Base-by-base conservation (phyloP, 1,140 invertebrate species). In the Caerostris extrusa region DNA sequence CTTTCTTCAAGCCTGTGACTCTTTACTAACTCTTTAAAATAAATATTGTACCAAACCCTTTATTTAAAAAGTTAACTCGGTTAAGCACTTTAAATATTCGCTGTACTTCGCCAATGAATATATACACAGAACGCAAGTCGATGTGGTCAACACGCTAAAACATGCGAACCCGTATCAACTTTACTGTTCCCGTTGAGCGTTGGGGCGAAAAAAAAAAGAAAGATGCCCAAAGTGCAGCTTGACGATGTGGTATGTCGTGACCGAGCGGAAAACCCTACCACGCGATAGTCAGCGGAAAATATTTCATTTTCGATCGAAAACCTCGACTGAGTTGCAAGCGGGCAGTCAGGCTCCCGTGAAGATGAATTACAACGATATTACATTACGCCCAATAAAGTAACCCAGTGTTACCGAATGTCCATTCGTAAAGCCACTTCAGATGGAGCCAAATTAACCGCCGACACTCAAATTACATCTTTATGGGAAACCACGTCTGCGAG, bases 391-490 rank as follows among this genome's bases (percentile, higher is more conserved):
- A 69, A 69, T 69, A 69, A 69, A n/a, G 67, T 6, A 3, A 69
- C 6, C 67, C 19, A 2, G 17, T 19, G 19, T n/a, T 7, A 82
- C 53, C 50, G 6, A 56, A 82, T 10, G 17, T 7, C n/a, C 77
- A 82, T 82, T 82, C 55, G 77, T 82, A 82, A 82, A 53, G 50
- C 12, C 17, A n/a, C 77, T 17, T 50, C 77, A 82, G 53, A 82
- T 56, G 53, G 53, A 56, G 34, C 77, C 55, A 55, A 82, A 82
- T 82, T 82, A 82, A 82, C 50, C 77, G 53, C 77, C 2, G 53
- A 82, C 77, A 53, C 34, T 56, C 77, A 6, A 56, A 82, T 56
- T 55, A 56, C 53, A 82, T 82, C 77, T 82, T 82, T 82, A 82
- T 56, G 77, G 77, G 77, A 82, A 55, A 55, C 50, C 77, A 82